A percentile compares a stretch with the other conserved stretches of the same genome.
These are phyloP conservation scores for Palythoa heliodiscus DNA, from an alignment of 92 coral and sea anemone genomes.

Conservation along the genomic window DNA sequence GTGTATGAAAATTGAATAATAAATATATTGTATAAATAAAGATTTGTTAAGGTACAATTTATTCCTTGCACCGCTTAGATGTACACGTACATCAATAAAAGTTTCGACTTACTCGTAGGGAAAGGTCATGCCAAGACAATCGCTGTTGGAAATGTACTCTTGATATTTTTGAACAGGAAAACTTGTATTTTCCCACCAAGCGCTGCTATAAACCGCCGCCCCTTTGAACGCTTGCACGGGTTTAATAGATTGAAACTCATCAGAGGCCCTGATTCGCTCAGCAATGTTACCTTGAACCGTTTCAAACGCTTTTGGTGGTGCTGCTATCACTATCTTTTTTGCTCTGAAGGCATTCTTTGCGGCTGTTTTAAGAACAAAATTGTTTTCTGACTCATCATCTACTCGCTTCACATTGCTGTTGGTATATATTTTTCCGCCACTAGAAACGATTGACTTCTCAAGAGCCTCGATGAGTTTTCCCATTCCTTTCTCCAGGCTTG, in stretches of 20 bases:
- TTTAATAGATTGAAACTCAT: conserved; percentile 68
- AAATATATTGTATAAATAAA: no score
- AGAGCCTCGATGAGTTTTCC: neutral
- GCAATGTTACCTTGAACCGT: conserved; percentile 58
- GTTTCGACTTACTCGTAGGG: conserved; percentile 67
- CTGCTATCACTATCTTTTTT: conserved; percentile 59
- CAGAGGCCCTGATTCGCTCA: conserved; percentile 48
- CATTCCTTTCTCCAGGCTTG: conserved; percentile 21
- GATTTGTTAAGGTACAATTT: no score
- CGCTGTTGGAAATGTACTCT: conserved; percentile 66
- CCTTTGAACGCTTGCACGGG: conserved; percentile 78
- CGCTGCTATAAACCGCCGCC: conserved; percentile 69
- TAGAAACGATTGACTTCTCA: neutral
- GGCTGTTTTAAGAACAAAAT: conserved; percentile 42
- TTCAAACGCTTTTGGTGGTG: conserved; percentile 67
- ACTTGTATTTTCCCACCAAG: conserved; percentile 75
- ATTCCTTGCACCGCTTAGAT: no score
- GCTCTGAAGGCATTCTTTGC: conserved; percentile 44
- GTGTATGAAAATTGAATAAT: no score
- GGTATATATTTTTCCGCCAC: neutral
- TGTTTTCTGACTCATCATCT: neutral
- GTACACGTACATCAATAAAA: neutral
- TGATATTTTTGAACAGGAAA: conserved; percentile 57
- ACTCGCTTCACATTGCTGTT: neutral
- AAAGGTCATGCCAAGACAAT: conserved; percentile 75